These are phyloP conservation scores for Ophraella communa DNA, from an alignment of 2,888 invertebrate genomes.

Conservation along the genomic window DNA sequence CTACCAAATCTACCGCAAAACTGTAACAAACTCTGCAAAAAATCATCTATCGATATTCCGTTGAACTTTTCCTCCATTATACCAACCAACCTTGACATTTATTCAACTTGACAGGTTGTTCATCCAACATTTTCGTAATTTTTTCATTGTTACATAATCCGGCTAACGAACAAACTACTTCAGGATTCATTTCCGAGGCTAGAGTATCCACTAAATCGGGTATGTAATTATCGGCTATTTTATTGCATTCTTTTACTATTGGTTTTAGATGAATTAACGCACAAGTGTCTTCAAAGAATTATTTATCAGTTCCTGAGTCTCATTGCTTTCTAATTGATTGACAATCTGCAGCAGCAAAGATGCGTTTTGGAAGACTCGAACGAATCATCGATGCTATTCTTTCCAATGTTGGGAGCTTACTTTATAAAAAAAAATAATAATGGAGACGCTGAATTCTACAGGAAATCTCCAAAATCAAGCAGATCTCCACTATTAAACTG, in stretches of 20 bases:
- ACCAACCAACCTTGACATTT: conserved; percentile 62
- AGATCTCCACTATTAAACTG: no score
- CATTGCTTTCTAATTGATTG: conserved; percentile 84
- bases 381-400: no score
- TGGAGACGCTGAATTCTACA: no score
- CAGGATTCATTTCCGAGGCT: conserved; percentile 90
- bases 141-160: conserved; percentile 83
- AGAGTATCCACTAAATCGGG: conserved; percentile 87
- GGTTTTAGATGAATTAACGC: conserved; percentile 77
- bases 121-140: conserved; percentile 70
- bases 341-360: conserved; percentile 78
- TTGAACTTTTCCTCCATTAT: conserved; percentile 65
- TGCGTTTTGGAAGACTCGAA: no score
- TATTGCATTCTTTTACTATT: conserved; percentile 77
- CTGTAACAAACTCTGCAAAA: conserved; percentile 64
- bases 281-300: conserved; percentile 90
- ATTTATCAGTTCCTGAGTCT: conserved; percentile 84
- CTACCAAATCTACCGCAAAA: conserved; percentile 74
- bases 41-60: conserved; percentile 63
- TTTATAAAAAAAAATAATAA: no score
- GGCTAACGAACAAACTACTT: conserved; percentile 85
- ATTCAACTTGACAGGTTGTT: conserved; percentile 23
- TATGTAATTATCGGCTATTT: conserved; percentile 82
- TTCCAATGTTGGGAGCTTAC: no score
- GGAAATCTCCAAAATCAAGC: no score